phyloP scores from a whole-genome alignment of 2,113 vertebrate species.

The Ailuropoda melanoleuca region DNA sequence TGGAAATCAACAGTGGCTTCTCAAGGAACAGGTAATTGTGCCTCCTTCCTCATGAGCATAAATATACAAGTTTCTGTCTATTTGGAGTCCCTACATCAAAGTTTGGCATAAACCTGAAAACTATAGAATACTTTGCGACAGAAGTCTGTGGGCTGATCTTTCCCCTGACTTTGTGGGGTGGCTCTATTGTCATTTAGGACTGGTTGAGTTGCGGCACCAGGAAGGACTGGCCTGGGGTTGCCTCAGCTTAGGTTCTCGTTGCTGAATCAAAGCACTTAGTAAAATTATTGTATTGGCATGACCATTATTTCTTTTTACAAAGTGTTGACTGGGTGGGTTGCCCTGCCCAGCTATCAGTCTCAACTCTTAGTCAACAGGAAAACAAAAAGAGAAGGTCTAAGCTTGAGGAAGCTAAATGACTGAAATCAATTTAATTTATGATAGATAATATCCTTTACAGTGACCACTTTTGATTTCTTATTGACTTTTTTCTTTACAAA shows the following conservation, averaged over 20 bases:
- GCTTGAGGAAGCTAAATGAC: background rate
- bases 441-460: background rate
- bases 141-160: background rate
- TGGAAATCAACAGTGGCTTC: background rate
- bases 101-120: background rate
- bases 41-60: background rate
- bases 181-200: background rate
- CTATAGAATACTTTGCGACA: background rate
- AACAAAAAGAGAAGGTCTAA: background rate
- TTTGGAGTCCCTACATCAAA: background rate
- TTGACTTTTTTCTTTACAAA: background rate
- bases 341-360: background rate
- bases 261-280: background rate
- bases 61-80: background rate
- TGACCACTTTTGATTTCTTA: constrained; percentile 1
- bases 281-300: background rate
- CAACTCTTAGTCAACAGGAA: background rate
- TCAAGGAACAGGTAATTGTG: background rate
- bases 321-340: background rate
- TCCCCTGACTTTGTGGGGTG: background rate
- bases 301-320: background rate
- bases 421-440: background rate
- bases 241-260: background rate
- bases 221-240: background rate
- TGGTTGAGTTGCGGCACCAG: background rate